Base-by-base conservation (phyloP, 2,888 invertebrate species). In the Protodeltote pygarga region DNA sequence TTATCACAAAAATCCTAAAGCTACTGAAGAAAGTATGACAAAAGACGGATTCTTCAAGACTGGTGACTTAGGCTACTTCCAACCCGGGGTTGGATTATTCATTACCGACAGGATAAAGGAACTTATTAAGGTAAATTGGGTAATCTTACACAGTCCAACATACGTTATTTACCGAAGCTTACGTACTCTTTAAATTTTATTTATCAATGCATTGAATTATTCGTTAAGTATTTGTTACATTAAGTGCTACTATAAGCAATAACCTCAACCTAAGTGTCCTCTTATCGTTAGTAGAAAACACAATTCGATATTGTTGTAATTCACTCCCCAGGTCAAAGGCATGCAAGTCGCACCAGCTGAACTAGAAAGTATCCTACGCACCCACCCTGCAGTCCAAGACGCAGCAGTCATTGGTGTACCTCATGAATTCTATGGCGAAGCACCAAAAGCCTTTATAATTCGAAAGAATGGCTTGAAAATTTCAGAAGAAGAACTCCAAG, bases 301-400 rank as follows among this genome's bases (percentile, higher is more conserved):
- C 6, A 5, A 19, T 6, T 6, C 6, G 1, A 15, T 24, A 40
- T 15, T 40, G 8, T 24, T 9, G 5, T 34, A 1, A 21, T 28
- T 20, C 5, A 14, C 9, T 17, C 24, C 28, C 3, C 73, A 92
- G 92, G 96, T 95, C 0, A 95, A 94, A 87, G 95, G 93, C 1
- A 94, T 93, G 85, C 94, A 97, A 94, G 97, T 98, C 8, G 95
- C 98, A 0, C 98, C 98, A 17, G 97, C 98, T 0, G 98, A 98
- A 81, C 83, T 98, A 13, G 98, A 98, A 83, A 95, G 94, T 23
- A 65, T 97, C 2, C 86, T 97, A 0, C 89, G 96, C 24, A 92
- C 93, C 2, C 96, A 97, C 81, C 96, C 96, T 0, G 94, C 94
- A 1, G 94, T 98, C 0, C 83, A 92, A 19, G 98, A 98, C 64